Conservation (phyloP, 2,113 vertebrate species). For the Peromyscus californicus region DNA sequence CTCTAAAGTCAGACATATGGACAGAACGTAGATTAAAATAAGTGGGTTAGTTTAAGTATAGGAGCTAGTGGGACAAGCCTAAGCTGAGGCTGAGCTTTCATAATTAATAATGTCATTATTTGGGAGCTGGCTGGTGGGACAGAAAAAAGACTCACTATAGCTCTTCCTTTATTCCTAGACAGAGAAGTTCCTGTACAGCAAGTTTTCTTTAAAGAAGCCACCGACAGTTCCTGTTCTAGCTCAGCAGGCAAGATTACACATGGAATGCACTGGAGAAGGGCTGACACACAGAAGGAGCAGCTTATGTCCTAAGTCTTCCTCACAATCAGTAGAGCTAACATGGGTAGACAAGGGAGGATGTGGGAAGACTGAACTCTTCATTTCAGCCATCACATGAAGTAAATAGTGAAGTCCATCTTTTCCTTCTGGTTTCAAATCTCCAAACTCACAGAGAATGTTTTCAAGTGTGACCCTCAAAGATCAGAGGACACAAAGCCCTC, state of each 20-base stretch:
- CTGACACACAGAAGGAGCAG: not conserved
- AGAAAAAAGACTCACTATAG: not conserved
- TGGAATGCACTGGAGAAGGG: not conserved
- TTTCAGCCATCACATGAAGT: not conserved
- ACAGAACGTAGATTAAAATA: not conserved
- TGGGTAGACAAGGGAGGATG: not conserved
- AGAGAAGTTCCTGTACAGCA: not conserved
- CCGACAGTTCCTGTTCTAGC: not conserved
- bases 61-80: not conserved
- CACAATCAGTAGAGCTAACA: not conserved
- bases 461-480: not conserved
- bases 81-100: not conserved
- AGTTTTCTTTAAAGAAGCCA: constrained; percentile 35
- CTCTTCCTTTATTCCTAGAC: constrained; percentile 21
- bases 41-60: not conserved
- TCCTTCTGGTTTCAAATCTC: constrained; percentile 25
- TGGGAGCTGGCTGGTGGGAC: not conserved
- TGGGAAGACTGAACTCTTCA: not conserved
- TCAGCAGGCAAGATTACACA: not conserved
- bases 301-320: not conserved
- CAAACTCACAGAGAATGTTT: not conserved
- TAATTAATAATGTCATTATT: not conserved
- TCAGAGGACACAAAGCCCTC: constrained; percentile 10
- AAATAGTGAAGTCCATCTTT: constrained; percentile 15
- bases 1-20: not conserved